Base-by-base conservation (phyloP, 2,113 vertebrate genomes). In the Tapirus terrestris region DNA sequence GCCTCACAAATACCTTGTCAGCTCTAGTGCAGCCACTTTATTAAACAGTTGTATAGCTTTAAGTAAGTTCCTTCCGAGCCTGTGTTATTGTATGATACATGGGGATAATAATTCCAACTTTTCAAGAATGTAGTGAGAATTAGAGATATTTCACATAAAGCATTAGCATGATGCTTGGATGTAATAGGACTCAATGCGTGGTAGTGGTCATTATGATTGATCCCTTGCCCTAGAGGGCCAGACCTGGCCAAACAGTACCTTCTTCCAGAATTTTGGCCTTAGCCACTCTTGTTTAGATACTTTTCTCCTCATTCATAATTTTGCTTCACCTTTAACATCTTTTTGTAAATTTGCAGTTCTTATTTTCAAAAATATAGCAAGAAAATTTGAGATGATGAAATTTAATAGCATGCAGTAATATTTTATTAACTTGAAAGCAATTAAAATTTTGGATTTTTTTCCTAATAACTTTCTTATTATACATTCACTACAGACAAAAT, bases 351-450 rank as follows among this genome's bases (percentile, higher is more conserved):
- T n/a, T 58, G 8, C 27, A 67, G 12, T 48, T 82, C 43, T 94
- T 80, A 27, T 60, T 95, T 92, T 82, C 14, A 82, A 77, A 96
- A 86, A 12, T 48, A 12, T 82, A 87, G 17, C 17, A 17, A 90
- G 76, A 90, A 93, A 86, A 73, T 76, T 16, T 72, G 36, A 76
- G 13, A 33, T 63, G 21, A 76, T 65, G 45, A 80, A 67, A 91
- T 60, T 51, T 95, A 63, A 53, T 68, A 87, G 51, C 56, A 75
- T 70, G 53, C 16, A 72, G 5, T 87, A 70, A 85, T 60, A 89
- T 70, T 92, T 88, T 58, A 80, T 68, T 84, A 89, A 80, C 25
- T 79, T 67, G 31, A 93, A 95, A 91, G 8, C 23, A 96, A 68
- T 60, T 67, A 31, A 53, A 93, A 25, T 73, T 60, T 81, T 83